Evolutionary conservation across 2,113 vertebrate genomes (phyloP).

Genomic region (Hiodon tergisus): DNA sequence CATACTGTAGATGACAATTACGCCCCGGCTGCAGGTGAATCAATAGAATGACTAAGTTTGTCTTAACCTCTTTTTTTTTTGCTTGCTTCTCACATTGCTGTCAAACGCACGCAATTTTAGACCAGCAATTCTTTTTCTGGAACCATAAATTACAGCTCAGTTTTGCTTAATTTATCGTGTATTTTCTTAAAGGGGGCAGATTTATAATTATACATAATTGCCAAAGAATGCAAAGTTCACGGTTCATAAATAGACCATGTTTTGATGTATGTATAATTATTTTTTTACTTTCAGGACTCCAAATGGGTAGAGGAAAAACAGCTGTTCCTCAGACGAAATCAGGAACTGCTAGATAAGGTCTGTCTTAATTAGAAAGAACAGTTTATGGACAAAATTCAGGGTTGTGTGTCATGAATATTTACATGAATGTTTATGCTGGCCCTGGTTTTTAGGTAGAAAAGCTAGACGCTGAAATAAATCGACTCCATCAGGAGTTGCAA

Average conservation of each 20-base stretch:
- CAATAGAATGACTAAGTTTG: too few relatives aligned
- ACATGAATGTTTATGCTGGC: background rate
- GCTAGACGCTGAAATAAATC: constrained; percentile 72
- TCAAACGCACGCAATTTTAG: too few relatives aligned
- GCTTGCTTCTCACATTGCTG: too few relatives aligned
- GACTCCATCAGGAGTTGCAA: constrained; percentile 86
- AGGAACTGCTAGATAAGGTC: constrained; percentile 94
- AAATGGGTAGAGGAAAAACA: constrained; percentile 99
- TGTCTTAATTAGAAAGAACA: background rate
- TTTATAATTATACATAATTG: too few relatives aligned
- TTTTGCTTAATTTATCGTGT: too few relatives aligned
- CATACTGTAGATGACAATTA: too few relatives aligned
- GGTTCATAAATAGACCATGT: background rate
- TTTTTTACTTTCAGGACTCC: constrained; percentile 71
- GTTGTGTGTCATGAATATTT: background rate
- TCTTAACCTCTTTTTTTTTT: too few relatives aligned
- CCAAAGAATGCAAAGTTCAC: too few relatives aligned
- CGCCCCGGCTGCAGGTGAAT: too few relatives aligned
- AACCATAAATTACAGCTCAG: background rate
- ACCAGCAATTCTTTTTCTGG: too few relatives aligned
- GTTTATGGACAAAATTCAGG: background rate
- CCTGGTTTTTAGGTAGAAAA: constrained; percentile 78
- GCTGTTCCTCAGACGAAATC: constrained; percentile 90
- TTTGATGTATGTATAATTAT: background rate
- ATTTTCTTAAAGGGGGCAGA: too few relatives aligned